Evolutionary conservation across 1,140 invertebrate genomes (phyloP), one percentile per base, ranked within the genome.

Genomic region (Zaprionus capensis): DNA sequence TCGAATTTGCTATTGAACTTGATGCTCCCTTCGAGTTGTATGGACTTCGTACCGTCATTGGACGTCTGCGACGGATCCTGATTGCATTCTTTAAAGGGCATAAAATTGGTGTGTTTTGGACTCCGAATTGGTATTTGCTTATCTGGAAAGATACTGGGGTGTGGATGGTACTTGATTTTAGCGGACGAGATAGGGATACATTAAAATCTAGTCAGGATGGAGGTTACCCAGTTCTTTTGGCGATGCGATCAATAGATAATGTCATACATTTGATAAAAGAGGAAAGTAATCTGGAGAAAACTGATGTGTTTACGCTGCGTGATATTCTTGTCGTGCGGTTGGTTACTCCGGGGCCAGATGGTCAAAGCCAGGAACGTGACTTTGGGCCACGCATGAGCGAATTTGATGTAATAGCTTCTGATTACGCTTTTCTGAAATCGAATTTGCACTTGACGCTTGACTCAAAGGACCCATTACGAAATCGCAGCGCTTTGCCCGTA

Each of bases 361-460:
- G 80, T 1, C 59, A 41, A 2, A 80, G 75, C 12, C 73, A 73
- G 61, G 80, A 82, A n/a, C 71, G 77, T 0, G 91, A 91, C 4
- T 80, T 82, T 38, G 91, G 83, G 0, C 72, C 78, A 28, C 85
- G 91, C 0, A 76, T 79, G 71, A 85, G 82, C 58, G 71, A 92
- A 55, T 92, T 68, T 28, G 78, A 92, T 59, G 78, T 92, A 6
- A 85, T 92, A 49, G 85, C 78, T 28, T 80, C 84, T 5, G 90
- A 92, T n/a, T 92, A 92, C 71, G 91, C 90, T 1, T 91, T 79
- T 59, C 51, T 92, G 2, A 81, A 81, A 28, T 83, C 85, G 5
- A 84, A 82, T 63, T 36, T 91, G 0, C 91, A 92, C 65, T 77
- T 92, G 1, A 78, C 83, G 0, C 71, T 90, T 0, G 88, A 92